Evolutionary conservation across 2,797 vertebrate genomes (phyloP).

Genomic region (Apogon hyalosoma): DNA sequence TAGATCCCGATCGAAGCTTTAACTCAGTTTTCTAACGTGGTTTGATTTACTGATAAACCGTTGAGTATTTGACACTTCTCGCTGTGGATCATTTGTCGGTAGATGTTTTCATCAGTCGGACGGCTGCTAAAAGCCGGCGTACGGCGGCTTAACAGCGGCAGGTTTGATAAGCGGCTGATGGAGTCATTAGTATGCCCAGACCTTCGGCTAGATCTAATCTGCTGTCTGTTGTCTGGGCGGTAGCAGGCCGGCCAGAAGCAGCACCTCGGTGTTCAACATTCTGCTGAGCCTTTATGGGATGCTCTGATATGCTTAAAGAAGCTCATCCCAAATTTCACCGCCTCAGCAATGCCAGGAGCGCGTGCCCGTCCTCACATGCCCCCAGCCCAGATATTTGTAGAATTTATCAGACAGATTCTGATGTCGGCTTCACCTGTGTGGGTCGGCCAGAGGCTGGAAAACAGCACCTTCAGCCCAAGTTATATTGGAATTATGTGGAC

Average conservation of each 20-base stretch:
- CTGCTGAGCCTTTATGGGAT: conserved; percentile 54
- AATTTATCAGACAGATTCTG: conserved; percentile 35
- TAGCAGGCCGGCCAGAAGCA: conserved; percentile 33
- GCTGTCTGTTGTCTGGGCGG: conserved; percentile 27
- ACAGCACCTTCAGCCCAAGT: conserved; percentile 37
- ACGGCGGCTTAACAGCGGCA: too few relatives aligned
- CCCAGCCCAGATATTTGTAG: conserved; percentile 30
- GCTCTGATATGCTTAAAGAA: conserved; percentile 64
- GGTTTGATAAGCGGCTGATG: conserved; percentile 23
- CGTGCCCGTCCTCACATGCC: conserved; percentile 32
- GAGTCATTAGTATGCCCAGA: conserved; percentile 45
- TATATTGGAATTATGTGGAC: conserved; percentile 54
- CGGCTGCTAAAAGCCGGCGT: too few relatives aligned
- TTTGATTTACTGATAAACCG: too few relatives aligned
- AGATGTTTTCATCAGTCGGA: too few relatives aligned
- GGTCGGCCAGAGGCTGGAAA: conserved; percentile 24
- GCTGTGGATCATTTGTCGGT: too few relatives aligned
- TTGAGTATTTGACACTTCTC: too few relatives aligned
- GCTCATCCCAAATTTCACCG: conserved; percentile 57
- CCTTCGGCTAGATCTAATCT: conserved; percentile 53
- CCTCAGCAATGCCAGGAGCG: conserved; percentile 51
- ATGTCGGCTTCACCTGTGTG: conserved; percentile 41
- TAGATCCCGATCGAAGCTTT: too few relatives aligned
- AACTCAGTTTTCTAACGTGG: too few relatives aligned
- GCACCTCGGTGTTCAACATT: conserved; percentile 40